These are phyloP conservation scores for Amphiura filiformis DNA, from an alignment of 35 echinoderm and acorn worm genomes.

Conservation along the genomic window DNA sequence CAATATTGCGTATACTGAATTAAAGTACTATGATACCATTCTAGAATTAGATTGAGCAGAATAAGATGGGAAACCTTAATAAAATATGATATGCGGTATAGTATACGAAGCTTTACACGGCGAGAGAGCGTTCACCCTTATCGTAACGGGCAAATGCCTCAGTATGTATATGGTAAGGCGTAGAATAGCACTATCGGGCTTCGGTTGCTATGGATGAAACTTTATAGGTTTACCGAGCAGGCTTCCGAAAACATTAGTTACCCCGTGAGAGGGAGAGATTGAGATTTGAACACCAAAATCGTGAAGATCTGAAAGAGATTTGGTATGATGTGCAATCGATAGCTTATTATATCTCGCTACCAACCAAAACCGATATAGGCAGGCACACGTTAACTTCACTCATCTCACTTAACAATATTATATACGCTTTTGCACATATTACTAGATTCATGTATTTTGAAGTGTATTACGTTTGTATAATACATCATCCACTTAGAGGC, in stretches of 20 bases:
- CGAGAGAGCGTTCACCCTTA: background rate
- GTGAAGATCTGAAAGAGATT: background rate
- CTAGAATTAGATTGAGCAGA: background rate
- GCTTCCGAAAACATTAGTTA: constrained; percentile 12
- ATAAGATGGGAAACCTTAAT: background rate
- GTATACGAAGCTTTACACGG: background rate
- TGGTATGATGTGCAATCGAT: background rate
- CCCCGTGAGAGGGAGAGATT: background rate
- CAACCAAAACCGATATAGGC: too few species aligned
- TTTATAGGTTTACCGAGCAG: constrained; percentile 6
- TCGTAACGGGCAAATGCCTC: constrained; percentile 5
- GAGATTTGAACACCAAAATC: constrained; percentile 4
- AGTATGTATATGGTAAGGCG: background rate
- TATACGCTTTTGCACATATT: too few species aligned
- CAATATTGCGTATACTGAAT: background rate
- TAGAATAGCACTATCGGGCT: background rate
- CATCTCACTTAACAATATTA: too few species aligned
- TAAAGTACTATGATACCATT: background rate
- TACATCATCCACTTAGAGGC: too few species aligned
- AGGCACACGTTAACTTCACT: too few species aligned
- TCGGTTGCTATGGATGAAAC: background rate
- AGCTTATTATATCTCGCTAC: too few species aligned
- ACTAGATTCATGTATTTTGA: too few species aligned
- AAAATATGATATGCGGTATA: constrained; percentile 2
- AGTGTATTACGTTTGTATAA: too few species aligned